Base-by-base conservation (phyloP, 2,888 invertebrate genomes). In the Xylota sylvarum region DNA sequence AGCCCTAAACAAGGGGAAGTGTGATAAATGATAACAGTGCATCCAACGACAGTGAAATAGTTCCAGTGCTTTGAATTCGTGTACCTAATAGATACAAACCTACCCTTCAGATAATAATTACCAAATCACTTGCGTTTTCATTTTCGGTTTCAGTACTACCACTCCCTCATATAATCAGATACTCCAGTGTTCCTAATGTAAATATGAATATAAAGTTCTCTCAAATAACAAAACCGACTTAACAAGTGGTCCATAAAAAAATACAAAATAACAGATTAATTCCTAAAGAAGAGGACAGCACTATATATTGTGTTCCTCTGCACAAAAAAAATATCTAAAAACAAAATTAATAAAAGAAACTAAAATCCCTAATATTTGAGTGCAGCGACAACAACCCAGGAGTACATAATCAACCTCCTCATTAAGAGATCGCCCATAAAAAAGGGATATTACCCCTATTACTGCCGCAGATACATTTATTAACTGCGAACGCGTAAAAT, bases 191-290 rank as follows among this genome's bases (percentile, higher is more conserved):
- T 76, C 50, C 56, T 65, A 30, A 50, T 43, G 43, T 19, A 56
- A 46, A 46, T 30, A 56, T 52, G 23, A 50, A 37, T 72, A 50
- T 27, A 67, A 37, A 58, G 27, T 27, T 46, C 48, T 14, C 23
- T 50, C 62, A 37, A 40, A 5, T 37, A 52, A 17, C 35, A 23
- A 46, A 77, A 77, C 43, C 60, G 60, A 65, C 81, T 65, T 76
- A 77, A 86, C 85, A 86, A 86, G 85, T 86, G 85, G 85, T 86
- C 74, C 56, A 46, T 23, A 46, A 43, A 67, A 52, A 76, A 52
- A 65, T 30, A 27, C 30, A 74, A 74, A 79, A 67, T 46, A 60
- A 65, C 19, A 72, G 69, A 82, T 82, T 82, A 73, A 62, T 82
- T 48, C 69, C 69, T 56, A 35, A 37, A 81, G 82, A 86, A 69